Evolutionary conservation across 2,113 vertebrate genomes (phyloP).

Genomic region (Asarcornis scutulata): DNA sequence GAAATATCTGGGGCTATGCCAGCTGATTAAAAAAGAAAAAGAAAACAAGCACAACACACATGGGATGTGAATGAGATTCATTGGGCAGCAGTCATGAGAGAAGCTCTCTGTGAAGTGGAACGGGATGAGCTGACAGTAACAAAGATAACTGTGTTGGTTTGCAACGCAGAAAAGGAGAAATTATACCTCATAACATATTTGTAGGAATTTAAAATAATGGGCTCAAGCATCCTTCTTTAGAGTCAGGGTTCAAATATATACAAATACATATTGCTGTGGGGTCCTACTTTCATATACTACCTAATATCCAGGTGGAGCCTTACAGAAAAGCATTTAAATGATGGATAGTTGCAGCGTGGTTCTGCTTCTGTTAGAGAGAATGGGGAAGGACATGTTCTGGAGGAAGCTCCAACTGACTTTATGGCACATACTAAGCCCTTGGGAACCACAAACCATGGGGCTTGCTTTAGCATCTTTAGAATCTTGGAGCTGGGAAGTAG

Average conservation of each 20-base stretch:
- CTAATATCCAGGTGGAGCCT: neutral
- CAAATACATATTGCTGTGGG: neutral
- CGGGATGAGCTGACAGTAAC: neutral
- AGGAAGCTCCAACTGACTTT: neutral
- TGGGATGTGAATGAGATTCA: slow-evolving; percentile 10
- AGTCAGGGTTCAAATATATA: neutral
- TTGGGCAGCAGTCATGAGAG: neutral
- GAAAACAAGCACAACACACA: slow-evolving; percentile 1
- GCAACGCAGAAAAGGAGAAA: neutral
- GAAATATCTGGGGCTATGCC: slow-evolving; percentile 22
- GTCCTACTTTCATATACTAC: neutral
- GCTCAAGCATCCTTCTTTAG: neutral
- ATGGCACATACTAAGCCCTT: neutral
- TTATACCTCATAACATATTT: neutral
- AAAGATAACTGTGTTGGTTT: neutral
- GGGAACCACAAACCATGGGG: neutral
- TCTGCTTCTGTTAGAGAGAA: neutral
- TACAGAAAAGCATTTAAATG: neutral
- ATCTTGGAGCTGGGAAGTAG: neutral
- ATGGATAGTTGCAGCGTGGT: neutral
- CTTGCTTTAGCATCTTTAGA: neutral
- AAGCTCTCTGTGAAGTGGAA: neutral
- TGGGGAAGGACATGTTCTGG: neutral
- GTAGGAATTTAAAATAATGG: neutral
- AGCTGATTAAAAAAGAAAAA: slow-evolving; percentile 50